Conservation (phyloP, 2,113 vertebrate species). For the Jaculus jaculus region DNA sequence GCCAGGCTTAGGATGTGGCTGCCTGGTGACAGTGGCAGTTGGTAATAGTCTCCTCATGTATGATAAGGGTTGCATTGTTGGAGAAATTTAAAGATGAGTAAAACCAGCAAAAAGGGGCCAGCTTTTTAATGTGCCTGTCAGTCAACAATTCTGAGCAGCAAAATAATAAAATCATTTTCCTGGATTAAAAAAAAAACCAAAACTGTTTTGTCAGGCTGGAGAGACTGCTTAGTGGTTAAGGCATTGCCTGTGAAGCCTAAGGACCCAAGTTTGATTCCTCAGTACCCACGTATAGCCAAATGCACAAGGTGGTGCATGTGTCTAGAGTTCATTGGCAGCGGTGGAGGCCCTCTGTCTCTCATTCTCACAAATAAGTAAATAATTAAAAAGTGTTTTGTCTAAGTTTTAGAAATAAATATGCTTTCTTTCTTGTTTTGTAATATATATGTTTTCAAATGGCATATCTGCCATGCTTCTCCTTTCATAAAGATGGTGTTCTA, state of each 20-base stretch:
- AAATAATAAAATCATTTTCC: not conserved
- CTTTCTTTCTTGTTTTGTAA: constrained; percentile 35
- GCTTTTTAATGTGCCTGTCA: not conserved
- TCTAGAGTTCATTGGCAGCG: too few relatives aligned
- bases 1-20: not conserved
- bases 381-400: not conserved
- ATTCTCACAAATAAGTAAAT: too few relatives aligned
- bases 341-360: too few relatives aligned
- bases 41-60: not conserved
- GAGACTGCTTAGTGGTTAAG: too few relatives aligned
- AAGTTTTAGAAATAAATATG: not conserved
- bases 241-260: too few relatives aligned
- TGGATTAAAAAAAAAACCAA: not conserved
- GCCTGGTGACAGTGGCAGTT: not conserved
- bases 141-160: not conserved
- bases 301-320: too few relatives aligned
- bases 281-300: too few relatives aligned
- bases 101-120: not conserved
- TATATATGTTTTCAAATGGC: not conserved
- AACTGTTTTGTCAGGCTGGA: too few relatives aligned
- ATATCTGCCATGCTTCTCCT: not conserved
- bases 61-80: not conserved
- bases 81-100: not conserved
- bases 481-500: not conserved
- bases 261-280: too few relatives aligned